Evolutionary conservation across 1,140 invertebrate species (phyloP).

Genomic region (Drosophila equinoxialis): DNA sequence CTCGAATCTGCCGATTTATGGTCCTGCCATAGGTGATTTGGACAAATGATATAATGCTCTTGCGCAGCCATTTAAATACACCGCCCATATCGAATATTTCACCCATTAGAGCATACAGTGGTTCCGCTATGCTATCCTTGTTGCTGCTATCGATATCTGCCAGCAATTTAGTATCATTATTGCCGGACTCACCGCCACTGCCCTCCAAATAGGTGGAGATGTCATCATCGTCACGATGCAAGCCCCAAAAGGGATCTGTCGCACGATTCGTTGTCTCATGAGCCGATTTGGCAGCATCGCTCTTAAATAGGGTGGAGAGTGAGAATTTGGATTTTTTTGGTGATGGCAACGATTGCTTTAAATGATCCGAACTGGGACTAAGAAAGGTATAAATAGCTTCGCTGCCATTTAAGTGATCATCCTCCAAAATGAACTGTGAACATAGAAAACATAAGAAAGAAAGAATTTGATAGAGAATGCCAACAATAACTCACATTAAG

Average conservation of each 20-base stretch:
- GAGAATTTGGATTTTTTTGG: constrained; percentile 93
- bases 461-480: too few relatives aligned
- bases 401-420: constrained; percentile 93
- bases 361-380: constrained; percentile 93
- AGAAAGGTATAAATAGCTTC: constrained; percentile 95
- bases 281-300: constrained; percentile 84
- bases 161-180: constrained; percentile 82
- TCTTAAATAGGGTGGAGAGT: constrained; percentile 93
- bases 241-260: constrained; percentile 79
- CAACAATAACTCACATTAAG: constrained; percentile 87
- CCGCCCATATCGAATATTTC: constrained; percentile 95
- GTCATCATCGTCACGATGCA: constrained; percentile 87
- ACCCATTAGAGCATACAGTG: constrained; percentile 91
- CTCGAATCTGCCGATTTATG: constrained; percentile 95
- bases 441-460: neutral
- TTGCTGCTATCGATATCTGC: constrained; percentile 84
- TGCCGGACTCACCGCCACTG: constrained; percentile 75
- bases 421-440: constrained; percentile 90
- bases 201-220: constrained; percentile 88
- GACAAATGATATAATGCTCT: constrained; percentile 94
- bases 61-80: constrained; percentile 93
- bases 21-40: constrained; percentile 95
- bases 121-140: constrained; percentile 94
- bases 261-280: constrained; percentile 57
- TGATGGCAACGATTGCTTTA: constrained; percentile 90